Evolutionary conservation across 2,888 invertebrate species (phyloP).

Genomic region (Himalopsyche kuldschensis): DNA sequence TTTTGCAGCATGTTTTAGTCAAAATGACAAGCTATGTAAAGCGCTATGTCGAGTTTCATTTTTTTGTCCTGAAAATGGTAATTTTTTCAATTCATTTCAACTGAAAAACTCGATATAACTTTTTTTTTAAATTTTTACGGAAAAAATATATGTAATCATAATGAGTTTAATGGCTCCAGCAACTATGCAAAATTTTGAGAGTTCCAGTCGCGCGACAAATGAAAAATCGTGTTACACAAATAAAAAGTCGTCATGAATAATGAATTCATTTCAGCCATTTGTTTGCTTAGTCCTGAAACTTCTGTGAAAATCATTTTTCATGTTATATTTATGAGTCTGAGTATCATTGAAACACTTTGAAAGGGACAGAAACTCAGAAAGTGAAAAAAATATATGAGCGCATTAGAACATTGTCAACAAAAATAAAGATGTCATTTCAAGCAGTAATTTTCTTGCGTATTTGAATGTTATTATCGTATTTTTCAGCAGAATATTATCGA

Average conservation of each 20-base stretch:
- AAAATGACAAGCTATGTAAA: too few relatives aligned
- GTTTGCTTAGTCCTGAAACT: slow-evolving; percentile 32
- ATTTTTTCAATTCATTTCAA: too few relatives aligned
- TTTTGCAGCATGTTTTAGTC: too few relatives aligned
- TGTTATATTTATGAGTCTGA: slow-evolving; percentile 32
- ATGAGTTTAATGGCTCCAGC: neutral
- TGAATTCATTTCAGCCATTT: slow-evolving; percentile 34
- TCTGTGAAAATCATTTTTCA: slow-evolving; percentile 33
- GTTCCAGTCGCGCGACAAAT: neutral
- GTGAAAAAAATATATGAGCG: neutral
- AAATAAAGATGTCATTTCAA: neutral
- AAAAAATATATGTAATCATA: too few relatives aligned
- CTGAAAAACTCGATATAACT: too few relatives aligned
- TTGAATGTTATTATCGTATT: too few relatives aligned
- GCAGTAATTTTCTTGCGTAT: too few relatives aligned
- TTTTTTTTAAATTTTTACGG: too few relatives aligned
- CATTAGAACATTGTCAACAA: neutral
- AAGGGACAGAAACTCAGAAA: neutral
- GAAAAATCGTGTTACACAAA: neutral
- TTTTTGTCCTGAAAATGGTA: too few relatives aligned
- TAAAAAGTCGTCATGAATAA: slow-evolving; percentile 33
- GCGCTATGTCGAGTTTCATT: too few relatives aligned
- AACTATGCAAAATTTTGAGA: neutral
- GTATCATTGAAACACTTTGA: neutral
- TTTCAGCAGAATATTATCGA: too few relatives aligned